A percentile compares a stretch with the other conserved stretches of the same genome.
phyloP scores from a whole-genome alignment of 2,797 vertebrate species.

The Neosilurus hyrtlii region DNA sequence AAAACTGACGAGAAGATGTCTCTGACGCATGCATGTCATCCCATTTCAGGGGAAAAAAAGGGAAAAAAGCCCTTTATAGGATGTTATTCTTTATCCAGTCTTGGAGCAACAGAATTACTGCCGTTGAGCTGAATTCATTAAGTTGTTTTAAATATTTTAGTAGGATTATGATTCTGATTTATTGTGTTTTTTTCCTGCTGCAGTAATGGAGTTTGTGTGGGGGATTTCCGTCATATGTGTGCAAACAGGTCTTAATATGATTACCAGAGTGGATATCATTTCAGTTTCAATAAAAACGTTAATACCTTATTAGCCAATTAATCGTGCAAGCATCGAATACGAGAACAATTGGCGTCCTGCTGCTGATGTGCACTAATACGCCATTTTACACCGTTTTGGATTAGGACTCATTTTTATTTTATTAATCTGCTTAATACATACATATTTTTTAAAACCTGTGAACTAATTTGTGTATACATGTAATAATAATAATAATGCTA shows the following conservation, averaged over 20 bases:
- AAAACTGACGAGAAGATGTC: conserved; percentile 17
- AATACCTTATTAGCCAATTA: conserved; percentile 70
- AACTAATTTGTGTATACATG: conserved; percentile 1
- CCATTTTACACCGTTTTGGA: conserved; percentile 59
- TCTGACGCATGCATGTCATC: conserved; percentile 59
- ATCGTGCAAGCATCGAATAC: conserved; percentile 62
- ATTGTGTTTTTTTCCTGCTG: background rate
- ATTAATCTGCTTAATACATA: conserved; percentile 65
- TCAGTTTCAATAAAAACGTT: conserved; percentile 63
- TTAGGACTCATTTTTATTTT: conserved; percentile 56
- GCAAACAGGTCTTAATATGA: conserved; percentile 70
- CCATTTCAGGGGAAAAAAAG: conserved; percentile 51
- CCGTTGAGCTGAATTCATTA: conserved; percentile 68
- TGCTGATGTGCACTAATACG: conserved; percentile 59
- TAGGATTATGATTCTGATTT: conserved; percentile 68
- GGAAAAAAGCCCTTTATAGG: conserved; percentile 17
- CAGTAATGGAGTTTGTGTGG: conserved; percentile 66
- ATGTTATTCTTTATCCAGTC: conserved; percentile 61
- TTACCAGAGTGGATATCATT: conserved; percentile 71
- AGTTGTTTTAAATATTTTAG: conserved; percentile 62
- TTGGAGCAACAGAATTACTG: conserved; percentile 59
- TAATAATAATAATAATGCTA: background rate
- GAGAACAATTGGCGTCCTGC: conserved; percentile 48
- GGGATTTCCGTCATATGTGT: conserved; percentile 66
- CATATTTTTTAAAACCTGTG: background rate